Base-by-base conservation (phyloP, 2,113 vertebrate species). In the Chlorodrepanis virens region DNA sequence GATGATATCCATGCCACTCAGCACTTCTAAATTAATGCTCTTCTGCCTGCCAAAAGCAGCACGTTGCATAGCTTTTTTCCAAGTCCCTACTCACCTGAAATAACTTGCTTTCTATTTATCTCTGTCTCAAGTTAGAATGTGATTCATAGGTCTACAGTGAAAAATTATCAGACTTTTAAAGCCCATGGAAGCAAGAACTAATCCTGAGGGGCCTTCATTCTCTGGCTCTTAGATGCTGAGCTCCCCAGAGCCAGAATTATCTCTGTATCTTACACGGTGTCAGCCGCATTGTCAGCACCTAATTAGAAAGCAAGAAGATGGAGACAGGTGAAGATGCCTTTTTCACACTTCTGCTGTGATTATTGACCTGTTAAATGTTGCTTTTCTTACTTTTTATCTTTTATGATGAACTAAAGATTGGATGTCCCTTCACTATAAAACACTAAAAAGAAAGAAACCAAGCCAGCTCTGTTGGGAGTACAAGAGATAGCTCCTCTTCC, bases 81-180 rank as follows among this genome's bases (percentile, higher is more conserved):
- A 90, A 80, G 79, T 94, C 90, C 44, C 60, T 83, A 60, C 94
- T 85, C 93, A 96, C 95, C 93, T 96, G 93, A 97, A 94, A 96
- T 95, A 96, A 63, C 93, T 93, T 93, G 83, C 85, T 96, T 96
- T 93, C 93, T 96, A 87, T 96, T 96, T 96, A 96, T 88, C 85
- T 92, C 68, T 87, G n/a, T 83, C 93, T 96, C 64, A 74, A 47
- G 70, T 96, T 91, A 86, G 95, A 94, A 91, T 63, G 68, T 96
- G 90, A 94, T 93, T 96, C 94, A 93, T 74, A 86, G 79, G 68
- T 90, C 87, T 93, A 54, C 86, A 77, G 29, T 67, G 75, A 95
- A 95, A 96, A 93, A 94, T 83, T 88, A 96, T 59, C 87, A 83
- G 68, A 42, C 39, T 29, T 91, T 83, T 82, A 69, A 89, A 95